Evolutionary conservation across 2,113 vertebrate species (phyloP), one percentile per base, ranked within the genome.

Genomic region (Eudorcas thomsonii): DNA sequence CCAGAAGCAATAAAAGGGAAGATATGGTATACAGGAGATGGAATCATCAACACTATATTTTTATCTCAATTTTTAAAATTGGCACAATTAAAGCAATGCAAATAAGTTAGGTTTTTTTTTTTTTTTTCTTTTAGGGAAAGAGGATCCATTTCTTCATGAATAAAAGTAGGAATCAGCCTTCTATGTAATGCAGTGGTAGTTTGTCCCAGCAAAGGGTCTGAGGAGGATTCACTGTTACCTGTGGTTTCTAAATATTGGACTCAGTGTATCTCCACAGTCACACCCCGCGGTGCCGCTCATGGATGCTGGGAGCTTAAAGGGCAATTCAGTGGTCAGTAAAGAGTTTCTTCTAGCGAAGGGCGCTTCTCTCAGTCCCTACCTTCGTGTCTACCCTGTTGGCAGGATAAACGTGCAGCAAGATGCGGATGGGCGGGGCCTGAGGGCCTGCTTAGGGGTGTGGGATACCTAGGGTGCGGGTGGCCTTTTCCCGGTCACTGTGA

Each of bases 1-100:
- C 67, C 36, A 97, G 59, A 82, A 93, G 48, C n/a, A 88, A 81
- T 67, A 43, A 67, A 92, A 94, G 43, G 33, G 90, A 89, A 67
- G 28, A 64, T 17, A 50, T 15, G 2, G 5, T 25, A 86, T 71
- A 84, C 3, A 83, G 28, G 54, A 96, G 89, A 74, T 57, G 23
- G 33, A 74, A 54, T 64, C 14, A 71, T 52, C 86, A 39, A 87
- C 11, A 84, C 28, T 52, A 3, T 67, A 43, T 81, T 84, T 80
- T 77, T 26, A 87, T 28, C 57, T 80, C 6, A 55, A 43, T 64
- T 83, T 94, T 36, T 54, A 74, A 96, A 88, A 45, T n/a, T 67
- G 59, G 19, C 48, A 59, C 19, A 64, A 77, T 39, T 64, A 86
- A 60, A 80, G 80, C 23, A 71, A 50, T 15, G 23, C 55, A 71